Evolutionary conservation across 2,113 vertebrate species (phyloP).

Genomic region (Neopipo cinnamomea): DNA sequence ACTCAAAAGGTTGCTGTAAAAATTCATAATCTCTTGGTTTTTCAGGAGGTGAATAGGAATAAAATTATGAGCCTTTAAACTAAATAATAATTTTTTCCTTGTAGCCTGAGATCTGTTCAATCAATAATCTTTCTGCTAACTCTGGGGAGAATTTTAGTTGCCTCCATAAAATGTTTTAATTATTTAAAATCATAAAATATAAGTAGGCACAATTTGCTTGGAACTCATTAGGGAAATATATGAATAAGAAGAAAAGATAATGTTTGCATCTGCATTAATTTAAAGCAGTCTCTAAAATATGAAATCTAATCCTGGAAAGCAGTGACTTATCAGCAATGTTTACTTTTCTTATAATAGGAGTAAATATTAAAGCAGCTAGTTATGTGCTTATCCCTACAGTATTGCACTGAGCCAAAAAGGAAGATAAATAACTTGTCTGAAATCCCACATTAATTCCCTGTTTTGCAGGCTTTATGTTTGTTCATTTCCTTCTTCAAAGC

Average conservation of each 20-base stretch:
- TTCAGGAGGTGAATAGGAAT: constrained; percentile 8
- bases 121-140: constrained; percentile 64
- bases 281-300: constrained; percentile 61
- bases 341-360: constrained; percentile 66
- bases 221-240: constrained; percentile 67
- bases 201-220: constrained; percentile 67
- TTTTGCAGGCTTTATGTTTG: constrained; percentile 54
- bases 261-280: constrained; percentile 56
- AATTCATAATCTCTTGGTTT: not conserved
- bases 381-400: constrained; percentile 48
- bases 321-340: constrained; percentile 64
- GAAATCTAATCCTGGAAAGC: constrained; percentile 54
- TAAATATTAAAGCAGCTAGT: constrained; percentile 70
- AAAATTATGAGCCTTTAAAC: constrained; percentile 62
- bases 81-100: constrained; percentile 38
- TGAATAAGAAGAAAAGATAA: constrained; percentile 62
- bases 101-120: constrained; percentile 48
- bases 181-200: constrained; percentile 71
- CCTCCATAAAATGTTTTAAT: constrained; percentile 73
- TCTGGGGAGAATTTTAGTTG: constrained; percentile 68
- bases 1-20: not conserved
- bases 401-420: constrained; percentile 31
- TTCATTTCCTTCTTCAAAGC: constrained; percentile 57
- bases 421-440: constrained; percentile 44
- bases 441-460: constrained; percentile 41